Percentiles rank a stretch among this genome's conserved stretches.
These are phyloP conservation scores for Hemicrepidius hirtus DNA, from an alignment of 2,888 invertebrate genomes.

Conservation along the genomic window DNA sequence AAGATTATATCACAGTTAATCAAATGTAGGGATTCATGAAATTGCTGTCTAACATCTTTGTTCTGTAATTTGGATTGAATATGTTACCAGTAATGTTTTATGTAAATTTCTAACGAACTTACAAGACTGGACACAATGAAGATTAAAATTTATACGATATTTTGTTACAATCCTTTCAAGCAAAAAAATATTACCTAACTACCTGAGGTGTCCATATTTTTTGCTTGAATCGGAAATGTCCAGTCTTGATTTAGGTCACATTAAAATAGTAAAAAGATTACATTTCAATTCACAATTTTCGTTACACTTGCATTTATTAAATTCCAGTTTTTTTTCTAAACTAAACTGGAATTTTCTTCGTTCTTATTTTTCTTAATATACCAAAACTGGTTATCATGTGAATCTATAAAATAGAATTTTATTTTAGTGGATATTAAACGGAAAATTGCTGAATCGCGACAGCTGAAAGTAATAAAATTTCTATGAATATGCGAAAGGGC, in stretches of 20 bases:
- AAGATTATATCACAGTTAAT: too few relatives aligned
- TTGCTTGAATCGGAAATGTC: slow-evolving; percentile 68
- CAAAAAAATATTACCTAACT: slow-evolving; percentile 50
- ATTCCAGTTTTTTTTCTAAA: background rate
- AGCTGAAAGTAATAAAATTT: slow-evolving; percentile 45
- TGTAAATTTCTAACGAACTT: slow-evolving; percentile 51
- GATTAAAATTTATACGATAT: slow-evolving; percentile 65
- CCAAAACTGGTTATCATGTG: slow-evolving; percentile 20
- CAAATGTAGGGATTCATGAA: too few relatives aligned
- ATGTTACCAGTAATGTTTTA: slow-evolving; percentile 47
- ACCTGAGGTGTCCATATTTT: slow-evolving; percentile 50
- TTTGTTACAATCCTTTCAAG: slow-evolving; percentile 65
- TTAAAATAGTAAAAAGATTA: slow-evolving; percentile 64
- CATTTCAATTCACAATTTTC: slow-evolving; percentile 61
- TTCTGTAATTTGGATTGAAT: too few relatives aligned
- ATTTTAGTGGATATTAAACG: slow-evolving; percentile 46
- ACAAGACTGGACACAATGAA: slow-evolving; percentile 59
- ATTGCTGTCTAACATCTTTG: too few relatives aligned
- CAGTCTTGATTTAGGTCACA: slow-evolving; percentile 68
- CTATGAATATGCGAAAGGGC: slow-evolving; percentile 46
- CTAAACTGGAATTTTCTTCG: background rate
- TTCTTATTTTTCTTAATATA: slow-evolving; percentile 19
- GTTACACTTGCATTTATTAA: slow-evolving; percentile 12
- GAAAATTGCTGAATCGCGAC: slow-evolving; percentile 46
- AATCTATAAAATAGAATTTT: slow-evolving; percentile 44